Percentiles rank a stretch among this genome's conserved stretches.
phyloP scores from a whole-genome alignment of 2,797 vertebrate species.

The Choloepus didactylus region DNA sequence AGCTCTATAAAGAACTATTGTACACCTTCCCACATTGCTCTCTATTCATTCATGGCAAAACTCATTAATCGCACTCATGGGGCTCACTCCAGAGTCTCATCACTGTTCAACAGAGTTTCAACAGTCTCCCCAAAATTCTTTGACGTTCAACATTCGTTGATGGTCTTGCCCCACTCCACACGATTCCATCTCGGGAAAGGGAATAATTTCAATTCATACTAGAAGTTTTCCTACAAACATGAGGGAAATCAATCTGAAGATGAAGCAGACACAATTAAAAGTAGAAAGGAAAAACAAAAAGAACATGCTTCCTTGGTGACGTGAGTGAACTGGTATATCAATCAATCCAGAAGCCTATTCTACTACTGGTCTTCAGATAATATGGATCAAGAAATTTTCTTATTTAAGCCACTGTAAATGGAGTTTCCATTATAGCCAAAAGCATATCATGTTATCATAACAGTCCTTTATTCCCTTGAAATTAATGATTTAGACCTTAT shows the following conservation, averaged over 20 bases:
- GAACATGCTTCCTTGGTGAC: neutral
- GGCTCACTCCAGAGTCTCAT: neutral
- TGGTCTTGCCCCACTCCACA: neutral
- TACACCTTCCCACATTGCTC: neutral
- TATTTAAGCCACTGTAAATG: slow-evolving; percentile 4
- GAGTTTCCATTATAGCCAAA: neutral
- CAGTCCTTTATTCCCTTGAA: slow-evolving; percentile 17
- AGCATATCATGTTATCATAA: neutral
- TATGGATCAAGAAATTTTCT: slow-evolving; percentile 12
- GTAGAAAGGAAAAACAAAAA: neutral
- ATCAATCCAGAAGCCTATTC: neutral
- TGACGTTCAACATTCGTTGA: neutral
- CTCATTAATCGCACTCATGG: neutral
- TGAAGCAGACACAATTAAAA: neutral
- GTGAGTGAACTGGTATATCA: neutral
- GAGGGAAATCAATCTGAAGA: slow-evolving; percentile 47
- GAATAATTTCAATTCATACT: neutral
- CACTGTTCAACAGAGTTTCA: neutral
- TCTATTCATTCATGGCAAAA: neutral
- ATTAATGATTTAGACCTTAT: slow-evolving; percentile 58
- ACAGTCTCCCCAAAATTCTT: neutral
- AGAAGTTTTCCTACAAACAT: neutral
- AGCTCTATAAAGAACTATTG: slow-evolving; percentile 1
- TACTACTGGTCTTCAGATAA: neutral
- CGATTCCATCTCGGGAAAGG: neutral